Evolutionary conservation across 2,797 vertebrate species (phyloP), one percentile per base, ranked within the genome.

Genomic region (Podargus strigoides): DNA sequence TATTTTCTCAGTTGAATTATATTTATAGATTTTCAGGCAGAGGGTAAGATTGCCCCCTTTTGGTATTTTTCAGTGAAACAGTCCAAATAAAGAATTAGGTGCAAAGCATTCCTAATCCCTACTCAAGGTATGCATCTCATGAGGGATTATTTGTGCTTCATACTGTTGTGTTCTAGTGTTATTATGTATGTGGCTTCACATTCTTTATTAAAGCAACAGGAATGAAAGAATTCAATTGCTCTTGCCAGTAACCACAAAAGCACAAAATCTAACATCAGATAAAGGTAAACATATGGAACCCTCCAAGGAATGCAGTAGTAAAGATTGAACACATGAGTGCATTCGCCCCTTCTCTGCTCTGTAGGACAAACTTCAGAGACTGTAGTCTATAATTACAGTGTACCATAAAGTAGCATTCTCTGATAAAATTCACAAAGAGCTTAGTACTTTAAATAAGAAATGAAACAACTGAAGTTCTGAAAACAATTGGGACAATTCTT

Each of bases 121-220:
- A 70, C 89, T 84, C 93, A 77, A 97, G 92, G 97, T 93, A 94
- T 30, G 88, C 76, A 91, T 94, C 95, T 94, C 97, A 95, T 95
- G 95, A 86, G 90, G 94, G 93, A 97, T 97, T 97, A 96, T 97
- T 97, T 97, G 97, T 97, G 94, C 95, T 97, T 98, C 96, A 17
- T 89, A 87, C 96, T 97, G 97, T 97, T 98, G 97, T 97, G 97
- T 97, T 98, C 98, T 97, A 97, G 82, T 94, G 93, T 97, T 82
- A 90, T 97, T 97, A 96, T 97, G 97, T 96, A 97, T 97, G 97
- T 95, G 90, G 97, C 97, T 98, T 98, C 98, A 97, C 98, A 97
- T 98, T 98, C 97, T 97, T 98, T 98, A 98, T 98, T 98, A 98
- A 98, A 98, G 97, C 98, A 98, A 98, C 97, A 98, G 98, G 98